Evolutionary conservation across 1,140 invertebrate genomes (phyloP).

Genomic region (Agraylea sexmaculata): DNA sequence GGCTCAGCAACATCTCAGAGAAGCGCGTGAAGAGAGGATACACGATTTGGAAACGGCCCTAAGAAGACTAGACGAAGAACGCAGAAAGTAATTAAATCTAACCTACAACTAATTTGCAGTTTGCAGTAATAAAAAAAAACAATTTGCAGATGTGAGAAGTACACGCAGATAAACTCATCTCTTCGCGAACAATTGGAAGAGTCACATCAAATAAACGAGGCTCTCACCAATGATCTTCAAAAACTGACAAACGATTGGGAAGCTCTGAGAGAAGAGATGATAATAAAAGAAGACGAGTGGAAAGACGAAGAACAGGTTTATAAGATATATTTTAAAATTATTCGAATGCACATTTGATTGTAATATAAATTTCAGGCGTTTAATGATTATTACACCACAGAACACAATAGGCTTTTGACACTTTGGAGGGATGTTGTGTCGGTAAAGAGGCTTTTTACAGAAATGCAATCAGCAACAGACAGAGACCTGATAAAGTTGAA

Average conservation of each 20-base stretch:
- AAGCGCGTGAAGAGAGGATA: conserved; percentile 49
- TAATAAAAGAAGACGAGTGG: conserved; percentile 85
- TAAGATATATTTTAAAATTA: conserved; percentile 1
- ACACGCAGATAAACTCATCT: conserved; percentile 67
- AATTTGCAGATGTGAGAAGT: conserved; percentile 64
- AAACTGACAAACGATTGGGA: conserved; percentile 88
- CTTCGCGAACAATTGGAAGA: conserved; percentile 84
- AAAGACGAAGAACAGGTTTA: conserved; percentile 80
- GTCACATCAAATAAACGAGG: conserved; percentile 80
- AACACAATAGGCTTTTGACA: conserved; percentile 73
- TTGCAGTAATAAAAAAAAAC: conserved; percentile 6
- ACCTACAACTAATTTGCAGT: neutral
- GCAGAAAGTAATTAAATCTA: conserved; percentile 46
- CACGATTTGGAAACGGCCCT: conserved; percentile 68
- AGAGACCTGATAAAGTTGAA: conserved; percentile 69
- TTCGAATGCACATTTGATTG: neutral
- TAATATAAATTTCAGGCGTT: conserved; percentile 50
- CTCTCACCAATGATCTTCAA: conserved; percentile 77
- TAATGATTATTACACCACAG: conserved; percentile 84
- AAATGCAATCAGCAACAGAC: conserved; percentile 78
- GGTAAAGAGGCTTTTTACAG: conserved; percentile 69
- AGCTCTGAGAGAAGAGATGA: conserved; percentile 71
- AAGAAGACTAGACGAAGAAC: conserved; percentile 63
- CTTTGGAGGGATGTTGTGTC: conserved; percentile 83
- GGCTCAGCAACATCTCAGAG: conserved; percentile 47